Evolutionary conservation across 2,888 invertebrate species (phyloP).

Genomic region (Athetis lepigone): DNA sequence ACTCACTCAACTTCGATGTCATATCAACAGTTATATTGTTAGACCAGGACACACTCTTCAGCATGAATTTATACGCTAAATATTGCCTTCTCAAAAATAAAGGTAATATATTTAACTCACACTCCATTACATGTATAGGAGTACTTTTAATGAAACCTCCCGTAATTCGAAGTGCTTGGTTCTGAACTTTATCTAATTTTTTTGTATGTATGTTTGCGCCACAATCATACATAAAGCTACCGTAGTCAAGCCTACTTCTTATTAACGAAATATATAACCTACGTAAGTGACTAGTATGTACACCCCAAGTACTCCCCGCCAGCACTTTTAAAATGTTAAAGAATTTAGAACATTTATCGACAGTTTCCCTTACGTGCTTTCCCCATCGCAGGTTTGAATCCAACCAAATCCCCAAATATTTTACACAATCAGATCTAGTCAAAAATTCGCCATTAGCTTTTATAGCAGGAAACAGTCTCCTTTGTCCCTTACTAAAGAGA

Average conservation of each 20-base stretch:
- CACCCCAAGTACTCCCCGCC: too few relatives aligned
- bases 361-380: too few relatives aligned
- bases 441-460: neutral
- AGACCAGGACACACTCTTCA: constrained; percentile 2
- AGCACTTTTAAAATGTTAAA: too few relatives aligned
- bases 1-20: neutral
- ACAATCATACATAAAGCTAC: constrained; percentile 9
- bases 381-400: constrained; percentile 8
- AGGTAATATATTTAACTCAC: neutral
- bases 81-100: constrained; percentile 8
- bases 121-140: neutral
- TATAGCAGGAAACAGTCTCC: neutral
- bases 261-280: constrained; percentile 13
- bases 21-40: constrained; percentile 1
- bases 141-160: constrained; percentile 12
- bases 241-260: constrained; percentile 11
- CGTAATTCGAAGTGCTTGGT: constrained; percentile 6
- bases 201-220: neutral
- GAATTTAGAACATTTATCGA: too few relatives aligned
- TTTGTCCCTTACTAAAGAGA: too few relatives aligned
- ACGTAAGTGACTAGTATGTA: too few relatives aligned
- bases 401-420: constrained; percentile 2
- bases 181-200: constrained; percentile 9
- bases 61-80: neutral
- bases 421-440: neutral